Evolutionary conservation across 2,797 vertebrate species (phyloP).

Genomic region (Malacoctenus gilli): DNA sequence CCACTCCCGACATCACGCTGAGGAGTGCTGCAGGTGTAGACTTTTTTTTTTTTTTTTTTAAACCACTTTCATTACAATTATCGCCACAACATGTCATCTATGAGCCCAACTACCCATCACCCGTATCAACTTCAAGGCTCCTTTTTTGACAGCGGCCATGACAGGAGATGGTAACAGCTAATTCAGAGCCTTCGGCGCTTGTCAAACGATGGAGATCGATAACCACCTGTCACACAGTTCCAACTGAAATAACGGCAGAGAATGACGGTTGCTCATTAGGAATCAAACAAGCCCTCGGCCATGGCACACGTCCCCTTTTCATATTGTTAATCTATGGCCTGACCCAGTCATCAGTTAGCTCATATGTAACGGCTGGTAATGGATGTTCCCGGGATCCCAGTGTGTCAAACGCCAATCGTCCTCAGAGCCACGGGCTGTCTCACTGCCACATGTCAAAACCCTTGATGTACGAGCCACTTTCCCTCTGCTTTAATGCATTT

Average conservation of each 20-base stretch:
- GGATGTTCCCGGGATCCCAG: constrained; percentile 58
- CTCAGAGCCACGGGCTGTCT: constrained; percentile 48
- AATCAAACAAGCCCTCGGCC: constrained; percentile 53
- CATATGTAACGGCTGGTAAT: constrained; percentile 57
- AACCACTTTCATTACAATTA: constrained; percentile 20
- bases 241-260: constrained; percentile 32
- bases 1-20: constrained; percentile 34
- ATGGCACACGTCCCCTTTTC: constrained; percentile 7
- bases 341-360: constrained; percentile 54
- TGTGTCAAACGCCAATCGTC: constrained; percentile 60
- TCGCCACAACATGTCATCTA: constrained; percentile 28
- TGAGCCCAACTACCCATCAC: constrained; percentile 28
- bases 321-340: constrained; percentile 51
- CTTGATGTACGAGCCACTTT: constrained; percentile 75
- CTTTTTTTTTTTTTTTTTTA: constrained; percentile 15
- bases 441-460: constrained; percentile 64
- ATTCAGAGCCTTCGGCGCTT: constrained; percentile 44
- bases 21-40: background rate
- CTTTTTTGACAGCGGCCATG: constrained; percentile 40
- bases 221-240: constrained; percentile 20
- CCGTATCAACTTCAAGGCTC: constrained; percentile 14
- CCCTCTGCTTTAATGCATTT: constrained; percentile 81
- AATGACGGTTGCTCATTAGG: constrained; percentile 37
- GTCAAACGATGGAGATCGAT: constrained; percentile 56
- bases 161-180: constrained; percentile 48